phyloP scores from a whole-genome alignment of 2,888 invertebrate genomes.

The Bembecia ichneumoniformis region DNA sequence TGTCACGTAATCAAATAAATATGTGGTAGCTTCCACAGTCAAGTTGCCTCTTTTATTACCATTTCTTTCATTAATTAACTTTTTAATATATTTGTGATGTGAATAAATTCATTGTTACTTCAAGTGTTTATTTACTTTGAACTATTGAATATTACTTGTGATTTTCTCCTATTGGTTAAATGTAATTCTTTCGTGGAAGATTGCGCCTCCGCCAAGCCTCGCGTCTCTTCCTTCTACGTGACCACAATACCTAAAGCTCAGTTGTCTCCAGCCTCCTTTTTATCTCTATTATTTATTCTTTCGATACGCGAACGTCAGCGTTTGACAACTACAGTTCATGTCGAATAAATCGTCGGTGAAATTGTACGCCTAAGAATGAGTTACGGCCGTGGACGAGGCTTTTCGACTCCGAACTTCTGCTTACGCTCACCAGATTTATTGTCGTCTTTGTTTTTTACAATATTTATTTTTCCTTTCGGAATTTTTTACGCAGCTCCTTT shows the following conservation, averaged over 20 bases:
- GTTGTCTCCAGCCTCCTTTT: conserved; percentile 54
- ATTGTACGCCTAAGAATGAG: conserved; percentile 56
- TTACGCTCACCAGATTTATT: conserved; percentile 48
- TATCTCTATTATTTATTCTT: conserved; percentile 65
- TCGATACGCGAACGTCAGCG: conserved; percentile 61
- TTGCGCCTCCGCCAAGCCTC: conserved; percentile 53
- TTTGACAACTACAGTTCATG: conserved; percentile 68
- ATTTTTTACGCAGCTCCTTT: no score
- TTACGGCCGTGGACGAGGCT: conserved; percentile 54
- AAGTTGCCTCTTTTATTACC: conserved; percentile 4
- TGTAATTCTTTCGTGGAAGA: conserved; percentile 66
- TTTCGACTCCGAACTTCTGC: conserved; percentile 44
- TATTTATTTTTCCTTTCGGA: conserved; percentile 26
- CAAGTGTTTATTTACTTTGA: conserved; percentile 39
- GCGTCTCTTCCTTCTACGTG: conserved; percentile 44
- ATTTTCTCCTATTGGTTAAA: conserved; percentile 62
- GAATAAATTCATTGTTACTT: conserved; percentile 15
- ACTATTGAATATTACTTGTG: conserved; percentile 60
- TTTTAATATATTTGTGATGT: neutral
- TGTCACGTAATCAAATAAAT: conserved; percentile 18
- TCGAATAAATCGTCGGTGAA: conserved; percentile 63
- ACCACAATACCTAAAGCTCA: conserved; percentile 50
- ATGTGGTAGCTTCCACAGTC: conserved; percentile 5
- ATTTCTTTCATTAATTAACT: neutral
- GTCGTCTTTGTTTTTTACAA: conserved; percentile 42